Evolutionary conservation across 2,888 invertebrate genomes (phyloP), one percentile per base, ranked within the genome.

Genomic region (Cheilosia scutellata): DNA sequence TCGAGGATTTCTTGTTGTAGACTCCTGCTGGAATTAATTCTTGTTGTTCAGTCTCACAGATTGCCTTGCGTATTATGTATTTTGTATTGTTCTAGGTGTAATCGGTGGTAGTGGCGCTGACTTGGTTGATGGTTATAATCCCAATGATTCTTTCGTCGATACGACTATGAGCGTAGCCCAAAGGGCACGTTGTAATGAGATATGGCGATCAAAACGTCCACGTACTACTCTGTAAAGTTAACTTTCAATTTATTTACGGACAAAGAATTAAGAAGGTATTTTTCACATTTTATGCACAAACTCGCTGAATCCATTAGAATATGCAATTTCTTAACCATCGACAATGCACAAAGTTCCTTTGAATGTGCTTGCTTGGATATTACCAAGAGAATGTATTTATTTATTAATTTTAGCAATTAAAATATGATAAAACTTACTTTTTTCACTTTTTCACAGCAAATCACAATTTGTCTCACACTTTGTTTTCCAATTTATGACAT

Each of bases 1-100:
- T 92, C 92, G 65, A 92, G 91, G 68, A 92, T 92, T 87, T 92
- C 92, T 83, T 92, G 92, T 80, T 93, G 92, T 57, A 92, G 87
- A 92, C 87, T 91, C 91, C 58, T 92, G 89, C 80, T 89, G 88
- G 87, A 90, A 88, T 33, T 88, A 78, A 44, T 65, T 78, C 60
- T 55, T 83, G 27, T 55, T 82, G 27, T 71, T 78, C 25, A 25
- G 7, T 66, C 44, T 25, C 25, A 20, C 27, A 53, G 16, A 44
- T 6, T 71, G 79, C 71, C 16, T 2, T 65, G 25, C 27, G 11
- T 76, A 74, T 57, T 82, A 42, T 60, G n/a, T n/a, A n/a, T n/a
- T 65, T 70, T 65, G 62, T 68, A 79, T 75, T 75, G 80, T 77
- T 60, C 57, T 62, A 11, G 42, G 51, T 53, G 65, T 51, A n/a